A percentile compares a stretch with the other conserved stretches of the same genome.
phyloP scores from a whole-genome alignment of 53 echinoderm and acorn worm species.

The Arbacia lixula region DNA sequence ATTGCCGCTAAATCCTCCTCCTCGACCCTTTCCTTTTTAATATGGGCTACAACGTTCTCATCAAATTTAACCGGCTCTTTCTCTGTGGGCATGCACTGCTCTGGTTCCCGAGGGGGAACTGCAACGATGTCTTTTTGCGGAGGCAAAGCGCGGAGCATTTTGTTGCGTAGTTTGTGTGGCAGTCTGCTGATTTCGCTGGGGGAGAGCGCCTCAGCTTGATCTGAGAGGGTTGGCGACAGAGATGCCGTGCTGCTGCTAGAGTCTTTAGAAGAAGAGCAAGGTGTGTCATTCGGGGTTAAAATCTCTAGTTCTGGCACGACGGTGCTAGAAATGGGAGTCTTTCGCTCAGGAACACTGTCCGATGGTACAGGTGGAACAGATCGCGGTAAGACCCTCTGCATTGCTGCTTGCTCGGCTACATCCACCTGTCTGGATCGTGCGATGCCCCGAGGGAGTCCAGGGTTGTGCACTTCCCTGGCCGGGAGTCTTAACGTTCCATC shows the following conservation, averaged over 20 bases:
- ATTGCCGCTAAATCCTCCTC: background rate
- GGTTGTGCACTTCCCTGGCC: background rate
- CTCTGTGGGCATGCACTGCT: too few species aligned
- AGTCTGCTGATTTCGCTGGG: slow-evolving; percentile 67
- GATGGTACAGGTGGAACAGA: background rate
- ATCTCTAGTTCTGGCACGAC: background rate
- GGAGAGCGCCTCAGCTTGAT: background rate
- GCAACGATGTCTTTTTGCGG: slow-evolving; percentile 7
- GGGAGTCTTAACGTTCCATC: too few species aligned
- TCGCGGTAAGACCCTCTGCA: background rate
- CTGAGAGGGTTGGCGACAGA: background rate
- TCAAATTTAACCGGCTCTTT: too few species aligned
- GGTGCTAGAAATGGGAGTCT: background rate
- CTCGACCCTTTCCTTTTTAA: too few species aligned
- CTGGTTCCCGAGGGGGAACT: too few species aligned
- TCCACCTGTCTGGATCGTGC: background rate
- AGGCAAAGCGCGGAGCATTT: slow-evolving; percentile 43
- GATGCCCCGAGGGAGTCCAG: background rate
- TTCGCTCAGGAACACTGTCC: background rate
- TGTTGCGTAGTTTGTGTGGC: slow-evolving; percentile 71
- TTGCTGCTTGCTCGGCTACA: background rate
- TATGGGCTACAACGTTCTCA: too few species aligned
- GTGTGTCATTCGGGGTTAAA: background rate
- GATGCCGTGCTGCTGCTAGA: background rate
- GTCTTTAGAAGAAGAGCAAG: background rate